Evolutionary conservation across 2,888 invertebrate species (phyloP).

Genomic region (Ectobius pallidus): DNA sequence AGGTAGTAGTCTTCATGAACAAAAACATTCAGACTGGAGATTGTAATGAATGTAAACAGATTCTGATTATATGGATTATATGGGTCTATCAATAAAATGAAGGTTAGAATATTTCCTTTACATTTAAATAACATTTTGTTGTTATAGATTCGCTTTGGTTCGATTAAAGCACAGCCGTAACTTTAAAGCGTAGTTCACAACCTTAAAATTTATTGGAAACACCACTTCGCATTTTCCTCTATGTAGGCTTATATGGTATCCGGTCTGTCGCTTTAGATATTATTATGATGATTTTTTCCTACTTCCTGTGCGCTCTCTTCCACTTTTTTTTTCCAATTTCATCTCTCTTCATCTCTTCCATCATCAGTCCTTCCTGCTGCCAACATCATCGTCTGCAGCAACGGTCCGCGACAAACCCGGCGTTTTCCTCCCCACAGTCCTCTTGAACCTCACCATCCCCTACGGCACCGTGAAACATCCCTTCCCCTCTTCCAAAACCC

Average conservation of each 20-base stretch:
- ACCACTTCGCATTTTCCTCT: background rate
- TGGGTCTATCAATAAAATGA: too few species aligned
- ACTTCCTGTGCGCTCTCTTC: background rate
- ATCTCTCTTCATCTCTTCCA: background rate
- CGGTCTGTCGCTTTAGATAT: background rate
- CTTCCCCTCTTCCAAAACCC: constrained; percentile 12
- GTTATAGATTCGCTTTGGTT: too few species aligned
- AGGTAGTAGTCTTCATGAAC: too few species aligned
- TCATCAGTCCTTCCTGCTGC: constrained; percentile 1
- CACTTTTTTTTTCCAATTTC: constrained; percentile 7
- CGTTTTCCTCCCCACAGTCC: constrained; percentile 8
- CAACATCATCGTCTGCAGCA: constrained; percentile 22
- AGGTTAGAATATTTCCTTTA: too few species aligned
- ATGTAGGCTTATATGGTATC: too few species aligned
- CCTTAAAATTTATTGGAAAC: background rate
- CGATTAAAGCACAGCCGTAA: too few species aligned
- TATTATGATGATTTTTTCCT: background rate
- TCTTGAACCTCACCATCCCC: constrained; percentile 17
- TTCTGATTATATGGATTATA: too few species aligned
- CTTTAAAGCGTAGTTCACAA: too few species aligned
- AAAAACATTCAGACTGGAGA: too few species aligned
- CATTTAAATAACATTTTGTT: too few species aligned
- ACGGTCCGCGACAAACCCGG: constrained; percentile 27
- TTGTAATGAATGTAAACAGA: too few species aligned
- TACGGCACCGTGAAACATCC: constrained; percentile 10